Evolutionary conservation across 2,797 vertebrate genomes (phyloP).

Genomic region (Pseudomugil gertrudae): DNA sequence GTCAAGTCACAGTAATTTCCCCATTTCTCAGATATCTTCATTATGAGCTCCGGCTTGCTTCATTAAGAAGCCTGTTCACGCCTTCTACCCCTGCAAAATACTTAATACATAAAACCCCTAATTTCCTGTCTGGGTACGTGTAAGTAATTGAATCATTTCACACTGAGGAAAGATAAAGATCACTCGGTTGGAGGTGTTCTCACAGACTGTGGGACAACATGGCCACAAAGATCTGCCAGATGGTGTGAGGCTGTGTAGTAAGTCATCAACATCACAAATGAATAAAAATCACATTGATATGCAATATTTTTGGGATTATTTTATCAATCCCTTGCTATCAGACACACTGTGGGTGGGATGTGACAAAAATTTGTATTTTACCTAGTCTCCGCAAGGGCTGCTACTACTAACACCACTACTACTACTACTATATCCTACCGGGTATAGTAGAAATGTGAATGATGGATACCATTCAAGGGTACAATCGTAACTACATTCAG

Average conservation of each 20-base stretch:
- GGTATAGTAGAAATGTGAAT: no score
- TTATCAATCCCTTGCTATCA: neutral
- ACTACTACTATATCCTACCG: no score
- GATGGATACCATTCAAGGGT: no score
- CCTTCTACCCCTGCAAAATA: slow-evolving; percentile 66
- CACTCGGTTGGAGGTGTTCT: slow-evolving; percentile 48
- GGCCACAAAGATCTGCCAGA: slow-evolving; percentile 14
- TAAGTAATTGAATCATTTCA: slow-evolving; percentile 80
- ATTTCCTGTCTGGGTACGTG: slow-evolving; percentile 81
- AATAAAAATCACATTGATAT: neutral
- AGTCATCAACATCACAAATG: neutral
- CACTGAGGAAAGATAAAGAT: slow-evolving; percentile 73
- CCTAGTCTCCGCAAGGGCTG: no score
- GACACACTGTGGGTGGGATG: no score
- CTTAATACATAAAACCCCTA: slow-evolving; percentile 79
- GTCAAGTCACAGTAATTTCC: slow-evolving; percentile 50
- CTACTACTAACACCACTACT: no score
- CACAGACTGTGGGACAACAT: slow-evolving; percentile 19
- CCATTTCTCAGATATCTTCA: slow-evolving; percentile 64
- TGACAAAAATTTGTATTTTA: no score
- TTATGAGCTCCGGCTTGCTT: slow-evolving; percentile 64
- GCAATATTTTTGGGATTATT: neutral
- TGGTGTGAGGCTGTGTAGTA: neutral
- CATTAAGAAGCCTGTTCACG: slow-evolving; percentile 72
- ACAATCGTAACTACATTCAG: no score